Evolutionary conservation across 2,888 invertebrate species (phyloP).

Genomic region (Punctoribates punctum): DNA sequence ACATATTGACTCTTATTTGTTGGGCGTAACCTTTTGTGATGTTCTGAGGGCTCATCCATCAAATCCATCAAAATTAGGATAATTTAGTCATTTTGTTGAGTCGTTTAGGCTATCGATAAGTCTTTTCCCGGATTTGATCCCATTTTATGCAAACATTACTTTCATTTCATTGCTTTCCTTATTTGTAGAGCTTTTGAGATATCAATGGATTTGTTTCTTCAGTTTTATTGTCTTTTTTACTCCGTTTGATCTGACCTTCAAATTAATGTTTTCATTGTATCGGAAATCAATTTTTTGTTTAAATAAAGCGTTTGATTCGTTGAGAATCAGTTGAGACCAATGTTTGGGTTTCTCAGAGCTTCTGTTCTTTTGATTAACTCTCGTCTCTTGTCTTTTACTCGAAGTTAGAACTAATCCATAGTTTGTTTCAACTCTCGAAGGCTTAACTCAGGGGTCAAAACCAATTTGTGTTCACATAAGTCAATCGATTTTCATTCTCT

Average conservation of each 20-base stretch:
- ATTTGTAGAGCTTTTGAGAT: too few species aligned
- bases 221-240: background rate
- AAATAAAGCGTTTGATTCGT: background rate
- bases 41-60: too few species aligned
- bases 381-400: background rate
- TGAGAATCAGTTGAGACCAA: background rate
- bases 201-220: background rate
- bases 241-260: background rate
- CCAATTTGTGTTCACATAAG: background rate
- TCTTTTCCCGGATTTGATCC: too few species aligned
- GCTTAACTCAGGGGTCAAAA: background rate
- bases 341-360: background rate
- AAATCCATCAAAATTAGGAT: too few species aligned
- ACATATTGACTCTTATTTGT: background rate
- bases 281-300: background rate
- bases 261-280: background rate
- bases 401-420: background rate
- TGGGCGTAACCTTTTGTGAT: too few species aligned
- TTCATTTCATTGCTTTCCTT: too few species aligned
- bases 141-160: too few species aligned
- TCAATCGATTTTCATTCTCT: constrained; percentile 27
- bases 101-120: too few species aligned
- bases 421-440: background rate
- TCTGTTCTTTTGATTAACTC: background rate
- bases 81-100: too few species aligned